Base-by-base conservation (phyloP, 1,140 invertebrate genomes). In the Dufourea novaeangliae region DNA sequence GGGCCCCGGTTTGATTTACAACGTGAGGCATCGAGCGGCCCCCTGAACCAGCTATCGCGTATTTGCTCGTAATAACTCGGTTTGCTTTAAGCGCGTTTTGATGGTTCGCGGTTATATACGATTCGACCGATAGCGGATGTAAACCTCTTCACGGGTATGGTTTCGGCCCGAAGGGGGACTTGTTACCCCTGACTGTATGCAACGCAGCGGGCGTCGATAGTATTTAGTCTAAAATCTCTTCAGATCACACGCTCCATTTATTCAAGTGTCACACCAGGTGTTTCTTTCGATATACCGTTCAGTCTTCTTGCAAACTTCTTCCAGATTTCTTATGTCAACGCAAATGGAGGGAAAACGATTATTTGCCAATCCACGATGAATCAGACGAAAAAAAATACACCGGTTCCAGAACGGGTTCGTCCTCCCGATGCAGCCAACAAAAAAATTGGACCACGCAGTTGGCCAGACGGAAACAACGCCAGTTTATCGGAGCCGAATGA, bases 61-160 rank as follows among this genome's bases (percentile, higher is more conserved):
- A 74, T 74, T 74, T 74, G 62, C 62, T 32, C 39, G 71, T 67
- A 74, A 67, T 74, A 74, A 74, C 71, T 54, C 71, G 62, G 62
- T 54, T 52, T 56, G 71, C 62, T 67, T 74, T 46, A 54, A 67
- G 46, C 62, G 37, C 61, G 50, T 64, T 74, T 73, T 52, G 70
- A 73, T 73, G 70, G 70, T 64, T 62, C 70, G 32, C 61, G n/a
- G 61, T 73, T 73, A 73, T 52, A 52, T 64, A 72, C 70, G 70
- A 72, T 72, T 73, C 61, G 61, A 64, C 22, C 17, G 56, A 11
- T 32, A 44, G 37, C 54, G 34, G 59, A 52, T 73, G 71, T 64
- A 52, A 73, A 64, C 44, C 32, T 64, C 17, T 5, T 2, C 39
- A 20, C 25, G 46, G 25, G 32, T 50, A 39, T 22, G 44, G 34